Conservation (phyloP, 2,888 invertebrate species). For the Balanococcus diminutus region DNA sequence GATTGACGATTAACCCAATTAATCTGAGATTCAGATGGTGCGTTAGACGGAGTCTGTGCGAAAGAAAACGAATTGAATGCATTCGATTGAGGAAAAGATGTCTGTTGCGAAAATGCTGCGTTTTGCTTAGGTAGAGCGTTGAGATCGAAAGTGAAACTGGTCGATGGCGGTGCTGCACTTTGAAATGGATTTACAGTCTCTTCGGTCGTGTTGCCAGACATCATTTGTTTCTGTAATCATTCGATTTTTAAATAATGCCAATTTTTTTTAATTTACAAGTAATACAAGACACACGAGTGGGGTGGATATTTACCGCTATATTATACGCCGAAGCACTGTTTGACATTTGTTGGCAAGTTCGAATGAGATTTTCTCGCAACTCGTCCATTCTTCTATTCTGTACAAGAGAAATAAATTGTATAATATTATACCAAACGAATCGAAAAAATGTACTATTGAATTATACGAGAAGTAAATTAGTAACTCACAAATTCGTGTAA, state of each 20-base stretch:
- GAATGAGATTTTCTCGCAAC: not conserved
- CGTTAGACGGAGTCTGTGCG: not conserved
- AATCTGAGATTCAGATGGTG: not conserved
- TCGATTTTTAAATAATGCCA: not conserved
- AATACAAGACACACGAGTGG: not conserved
- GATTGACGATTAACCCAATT: not conserved
- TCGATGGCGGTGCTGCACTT: not conserved
- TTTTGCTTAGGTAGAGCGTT: not conserved
- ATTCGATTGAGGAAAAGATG: not conserved
- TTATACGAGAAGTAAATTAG: not conserved
- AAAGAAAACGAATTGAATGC: not conserved
- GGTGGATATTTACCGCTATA: conserved; percentile 31
- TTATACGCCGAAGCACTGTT: not conserved
- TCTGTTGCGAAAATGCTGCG: not conserved
- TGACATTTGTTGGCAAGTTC: not conserved
- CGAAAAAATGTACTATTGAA: too few relatives aligned
- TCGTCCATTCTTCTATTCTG: conserved; percentile 4
- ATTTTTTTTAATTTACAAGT: not conserved
- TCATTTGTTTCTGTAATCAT: not conserved
- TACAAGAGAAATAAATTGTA: not conserved
- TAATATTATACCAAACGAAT: not conserved
- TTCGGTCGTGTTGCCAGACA: not conserved
- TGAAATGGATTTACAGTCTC: not conserved
- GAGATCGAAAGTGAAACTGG: conserved; percentile 25
- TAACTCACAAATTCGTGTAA: conserved; percentile 37